Base-by-base conservation (phyloP, 2,888 invertebrate genomes). In the Trilocha varians region DNA sequence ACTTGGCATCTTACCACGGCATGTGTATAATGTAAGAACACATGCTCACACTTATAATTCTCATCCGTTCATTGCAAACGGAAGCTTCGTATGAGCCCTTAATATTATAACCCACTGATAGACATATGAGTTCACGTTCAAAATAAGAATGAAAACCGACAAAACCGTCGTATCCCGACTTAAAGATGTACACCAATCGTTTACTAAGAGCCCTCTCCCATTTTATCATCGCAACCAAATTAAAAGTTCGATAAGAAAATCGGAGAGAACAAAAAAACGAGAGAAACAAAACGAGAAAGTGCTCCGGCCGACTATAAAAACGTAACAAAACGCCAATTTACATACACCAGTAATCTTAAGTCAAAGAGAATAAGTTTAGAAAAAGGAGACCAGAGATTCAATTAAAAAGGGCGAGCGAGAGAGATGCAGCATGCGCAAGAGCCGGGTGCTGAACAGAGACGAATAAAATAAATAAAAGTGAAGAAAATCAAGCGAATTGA, bases 261-360 rank as follows among this genome's bases (percentile, higher is more conserved):
- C 56, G 44, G 52, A 50, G 57, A 53, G 56, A 40, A 51, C 55
- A 55, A 63, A 62, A 49, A 62, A 25, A 3, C 2, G 5, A 11
- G 25, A 25, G 11, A 25, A 25, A 3, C 6, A 25, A 63, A 56
- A 51, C 53, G 53, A 55, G 52, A 52, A 47, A 52, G 52, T 55
- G 48, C 53, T 50, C 60, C 50, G 52, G 58, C 58, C 58, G 67
- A 65, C 73, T 72, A 70, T 73, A 76, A 77, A 78, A 80, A 78
- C 70, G 78, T 74, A 68, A 83, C 82, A 79, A 77, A 83, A 82
- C 65, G 74, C 74, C 79, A 72, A 79, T 79, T 83, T 79, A 80
- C 80, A 82, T 80, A 82, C 76, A 73, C 79, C 76, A 80, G 79
- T 82, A 82, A 83, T 82, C 83, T 83, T 73, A 74, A 83, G 79